phyloP scores from a whole-genome alignment of 2,113 vertebrate species.

The Clupea harengus region DNA sequence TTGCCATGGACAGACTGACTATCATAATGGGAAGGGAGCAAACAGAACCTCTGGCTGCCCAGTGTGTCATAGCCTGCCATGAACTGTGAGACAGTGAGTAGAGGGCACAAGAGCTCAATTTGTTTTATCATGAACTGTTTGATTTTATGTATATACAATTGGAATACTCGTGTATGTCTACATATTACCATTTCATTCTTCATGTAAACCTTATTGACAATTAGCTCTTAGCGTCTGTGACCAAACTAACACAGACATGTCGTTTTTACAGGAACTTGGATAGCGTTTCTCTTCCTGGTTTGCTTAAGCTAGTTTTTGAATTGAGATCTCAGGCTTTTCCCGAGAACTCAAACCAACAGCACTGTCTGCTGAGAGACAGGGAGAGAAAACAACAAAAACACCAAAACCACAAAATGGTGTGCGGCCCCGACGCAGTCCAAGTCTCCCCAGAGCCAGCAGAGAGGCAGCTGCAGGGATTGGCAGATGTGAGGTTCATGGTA shows the following conservation, averaged over 20 bases:
- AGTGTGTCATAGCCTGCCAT: background rate
- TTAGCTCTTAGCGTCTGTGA: background rate
- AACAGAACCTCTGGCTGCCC: background rate
- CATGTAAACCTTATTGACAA: background rate
- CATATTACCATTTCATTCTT: background rate
- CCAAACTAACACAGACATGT: too few relatives aligned
- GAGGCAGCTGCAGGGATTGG: background rate
- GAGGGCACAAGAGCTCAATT: too few relatives aligned
- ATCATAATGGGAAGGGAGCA: background rate
- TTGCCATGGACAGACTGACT: background rate
- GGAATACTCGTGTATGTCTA: background rate
- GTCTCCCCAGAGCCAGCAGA: background rate
- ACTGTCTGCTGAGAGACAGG: background rate
- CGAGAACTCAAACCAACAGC: background rate
- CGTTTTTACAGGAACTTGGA: too few relatives aligned
- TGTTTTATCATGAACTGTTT: too few relatives aligned
- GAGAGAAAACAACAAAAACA: background rate
- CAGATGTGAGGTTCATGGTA: background rate
- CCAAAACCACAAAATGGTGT: slow-evolving; percentile 7
- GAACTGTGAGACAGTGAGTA: background rate
- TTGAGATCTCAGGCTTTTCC: background rate
- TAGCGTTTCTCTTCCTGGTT: background rate
- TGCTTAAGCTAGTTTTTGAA: background rate
- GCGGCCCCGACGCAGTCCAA: background rate
- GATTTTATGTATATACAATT: background rate